Evolutionary conservation across 2,888 invertebrate genomes (phyloP), one percentile per base, ranked within the genome.

Genomic region (Parnassius orleans): DNA sequence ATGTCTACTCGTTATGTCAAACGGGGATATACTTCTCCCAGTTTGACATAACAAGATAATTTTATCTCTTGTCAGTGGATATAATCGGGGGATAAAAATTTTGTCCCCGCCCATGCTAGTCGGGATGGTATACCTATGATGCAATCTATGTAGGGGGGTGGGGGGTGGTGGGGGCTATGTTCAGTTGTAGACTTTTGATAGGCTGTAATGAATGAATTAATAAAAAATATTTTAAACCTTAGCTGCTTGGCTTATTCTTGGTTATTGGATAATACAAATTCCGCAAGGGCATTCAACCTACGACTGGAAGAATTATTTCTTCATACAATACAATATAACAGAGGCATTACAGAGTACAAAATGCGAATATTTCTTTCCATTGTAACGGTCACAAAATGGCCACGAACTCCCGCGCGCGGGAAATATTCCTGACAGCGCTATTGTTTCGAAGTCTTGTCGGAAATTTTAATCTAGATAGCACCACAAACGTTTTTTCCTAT

Each of bases 221-320:
- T 33, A 33, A 33, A 33, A 33, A 33, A 33, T 33, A 7, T 5
- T 33, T 33, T 1, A 57, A 55, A 60, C 63, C 60, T 56, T 74
- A 70, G 66, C 53, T 57, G 46, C 47, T 64, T 63, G 46, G 65
- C 71, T 72, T 66, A 60, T 60, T 70, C 68, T 70, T 65, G 66
- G 68, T 61, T 67, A 68, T 67, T 72, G 68, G 75, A 73, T 73
- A 73, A 72, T 68, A 74, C 68, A 66, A 69, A 72, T 69, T 68
- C 66, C 71, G 70, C 70, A 67, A 66, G 80, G 79, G 75, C 79
- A 70, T 66, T 76, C 72, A 81, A 75, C 78, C 66, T 68, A 60
- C 58, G 63, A 65, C 63, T 65, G 60, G 61, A 54, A 66, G 64
- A 66, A 67, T 69, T 62, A 66, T 72, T 70, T 76, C 73, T 68